Base-by-base conservation (phyloP, 2,797 vertebrate genomes). In the Telmatherina bonti region DNA sequence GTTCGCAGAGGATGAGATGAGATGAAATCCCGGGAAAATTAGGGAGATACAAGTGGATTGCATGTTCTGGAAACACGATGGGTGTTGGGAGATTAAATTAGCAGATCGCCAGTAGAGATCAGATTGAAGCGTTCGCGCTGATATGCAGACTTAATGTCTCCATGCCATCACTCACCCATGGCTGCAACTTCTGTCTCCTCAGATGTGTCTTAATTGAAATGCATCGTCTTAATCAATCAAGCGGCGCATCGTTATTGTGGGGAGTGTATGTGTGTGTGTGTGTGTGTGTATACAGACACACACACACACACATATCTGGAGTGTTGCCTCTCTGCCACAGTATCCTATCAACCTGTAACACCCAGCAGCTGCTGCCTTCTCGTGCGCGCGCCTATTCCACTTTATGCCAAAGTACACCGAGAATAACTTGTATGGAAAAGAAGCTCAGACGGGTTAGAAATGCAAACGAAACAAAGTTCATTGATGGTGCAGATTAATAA, bases 331-430 rank as follows among this genome's bases (percentile, higher is more conserved):
- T 70, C 63, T 24, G 26, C 53, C 58, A 7, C 66, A 11, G 74
- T 7, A 59, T 67, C 70, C 69, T n/a, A 60, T 83, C 90, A 91
- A 92, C 91, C 91, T 92, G 91, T 90, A 90, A 90, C 87, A 64
- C 84, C 62, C 45, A 69, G 68, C 74, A 56, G 75, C 79, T 27
- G 66, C 71, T 51, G 47, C 11, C 73, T 41, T n/a, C n/a, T n/a
- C n/a, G n/a, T n/a, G n/a, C n/a, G n/a, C n/a, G n/a, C n/a, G n/a
- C n/a, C n/a, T n/a, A 4, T 33, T 29, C 57, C 18, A 29, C 33
- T 18, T 35, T 27, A 27, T 7, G 57, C 35, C 43, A 38, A 83
- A 80, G 78, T 72, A n/a, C n/a, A n/a, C n/a, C n/a, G n/a, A n/a
- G n/a, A n/a, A n/a, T n/a, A n/a, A n/a, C n/a, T n/a, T n/a, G n/a